Base-by-base conservation (phyloP, 2,113 vertebrate species). In the Siniperca chuatsi region DNA sequence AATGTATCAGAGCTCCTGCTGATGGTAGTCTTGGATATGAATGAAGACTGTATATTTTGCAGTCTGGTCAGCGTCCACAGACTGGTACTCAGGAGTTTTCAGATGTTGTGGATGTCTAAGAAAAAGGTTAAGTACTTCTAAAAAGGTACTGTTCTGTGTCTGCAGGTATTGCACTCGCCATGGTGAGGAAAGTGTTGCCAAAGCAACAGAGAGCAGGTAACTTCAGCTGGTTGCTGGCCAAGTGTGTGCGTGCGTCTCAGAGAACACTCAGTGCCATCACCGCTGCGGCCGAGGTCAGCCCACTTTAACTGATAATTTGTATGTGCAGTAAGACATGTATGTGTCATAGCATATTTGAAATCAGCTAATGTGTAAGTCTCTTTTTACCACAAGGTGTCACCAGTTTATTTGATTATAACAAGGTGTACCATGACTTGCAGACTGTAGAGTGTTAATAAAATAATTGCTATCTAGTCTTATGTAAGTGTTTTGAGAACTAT, bases 301-400 rank as follows among this genome's bases (percentile, higher is more conserved):
- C 25, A n/a, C 12, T 23, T 55, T 21, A 6, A 67, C 20, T 29
- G 29, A 29, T 29, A 29, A 29, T 29, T 29, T 29, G 29, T 29
- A 29, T 29, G 29, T 29, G 29, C 29, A 29, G 29, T 29, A 29
- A 29, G 1, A 29, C 29, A 29, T 29, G 29, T 29, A 29, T 29
- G 29, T 29, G 29, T 29, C 29, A 29, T 29, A 29, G 29, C 20
- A n/a, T 35, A 54, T n/a, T 25, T 13, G 10, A 29, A 44, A 46
- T 40, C n/a, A 7, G 5, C 29, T 40, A 4, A 60, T 7, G 11
- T 61, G 55, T 44, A 57, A 25, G 64, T 16, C 58, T 15, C 8
- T n/a, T 44, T 65, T 16, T 8, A n/a, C 70, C 64, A 85, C 70
- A 16, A 75, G 65, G 29, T 62, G 55, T 48, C 83, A n/a, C 35